phyloP scores from a whole-genome alignment of 2,797 vertebrate species.

The Sebastes itinus region DNA sequence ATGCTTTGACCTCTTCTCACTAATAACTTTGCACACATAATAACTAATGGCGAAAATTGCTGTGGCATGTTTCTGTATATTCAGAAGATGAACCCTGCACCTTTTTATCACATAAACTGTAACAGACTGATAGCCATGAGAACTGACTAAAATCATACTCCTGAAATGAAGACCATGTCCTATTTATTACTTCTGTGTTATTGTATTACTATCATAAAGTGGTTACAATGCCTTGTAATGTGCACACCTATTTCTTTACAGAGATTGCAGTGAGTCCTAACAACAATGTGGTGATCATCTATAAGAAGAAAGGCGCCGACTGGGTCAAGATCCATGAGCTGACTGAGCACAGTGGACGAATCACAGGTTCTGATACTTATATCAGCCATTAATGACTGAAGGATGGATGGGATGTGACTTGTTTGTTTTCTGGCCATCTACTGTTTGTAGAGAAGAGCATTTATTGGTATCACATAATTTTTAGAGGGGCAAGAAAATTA shows the following conservation, averaged over 20 bases:
- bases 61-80: neutral
- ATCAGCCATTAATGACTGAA: neutral
- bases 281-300: constrained; percentile 76
- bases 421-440: neutral
- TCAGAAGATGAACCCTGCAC: neutral
- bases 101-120: neutral
- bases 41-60: neutral
- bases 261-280: constrained; percentile 82
- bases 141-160: neutral
- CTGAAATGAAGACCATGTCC: neutral
- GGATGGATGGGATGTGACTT: neutral
- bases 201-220: neutral
- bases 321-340: constrained; percentile 81
- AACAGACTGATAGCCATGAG: neutral
- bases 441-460: neutral
- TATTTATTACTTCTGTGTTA: neutral
- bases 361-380: constrained; percentile 73
- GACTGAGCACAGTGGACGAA: constrained; percentile 75
- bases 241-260: constrained; percentile 32
- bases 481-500: neutral
- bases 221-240: neutral
- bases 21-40: neutral
- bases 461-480: neutral
- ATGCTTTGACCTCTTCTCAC: neutral
- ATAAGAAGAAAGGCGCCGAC: constrained; percentile 80